Evolutionary conservation across 2,113 vertebrate species (phyloP), one percentile per base, ranked within the genome.

Genomic region (Calyptommatus sinebrachiatus): DNA sequence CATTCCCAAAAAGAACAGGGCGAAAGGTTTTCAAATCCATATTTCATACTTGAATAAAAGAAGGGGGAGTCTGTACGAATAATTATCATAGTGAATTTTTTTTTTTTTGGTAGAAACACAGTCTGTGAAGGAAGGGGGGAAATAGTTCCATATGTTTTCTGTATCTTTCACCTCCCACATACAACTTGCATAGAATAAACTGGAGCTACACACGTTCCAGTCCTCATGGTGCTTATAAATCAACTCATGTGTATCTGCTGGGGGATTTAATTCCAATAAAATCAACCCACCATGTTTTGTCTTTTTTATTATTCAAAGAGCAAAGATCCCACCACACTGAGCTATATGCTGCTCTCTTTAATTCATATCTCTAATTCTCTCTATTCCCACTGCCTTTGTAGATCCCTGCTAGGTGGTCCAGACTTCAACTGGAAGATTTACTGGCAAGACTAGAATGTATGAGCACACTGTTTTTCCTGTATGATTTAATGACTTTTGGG

Each of bases 401-500:
- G 84, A 66, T 78, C 89, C 78, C 60, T 76, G 0, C 87, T 90
- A 90, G 91, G 92, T 92, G 93, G 94, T 92, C 92, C 87, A 62
- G 61, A 83, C 86, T 87, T 86, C 82, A 31, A 89, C 78, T 29
- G 69, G 87, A 88, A 94, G 92, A 93, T 93, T 94, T 93, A 91
- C 88, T 93, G 90, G 88, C 66, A 81, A 90, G 89, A 79, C 76
- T 91, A 90, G 26, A 89, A 90, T 69, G 81, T 86, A 93, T 79
- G 89, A 92, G 90, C 89, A 87, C 84, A 82, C 87, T 94, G 92
- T 91, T 94, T 94, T 88, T 88, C 80, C 8, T 50, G 78, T 92
- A 91, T 92, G 93, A 95, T 93, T 94, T 93, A 93, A 92, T 89
- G 93, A 92, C 90, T 86, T 91, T 92, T 92, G 29, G 92, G 87